A percentile compares a stretch with the other conserved stretches of the same genome.
phyloP scores from a whole-genome alignment of 2,113 vertebrate genomes.

The Ammodytes dubius region DNA sequence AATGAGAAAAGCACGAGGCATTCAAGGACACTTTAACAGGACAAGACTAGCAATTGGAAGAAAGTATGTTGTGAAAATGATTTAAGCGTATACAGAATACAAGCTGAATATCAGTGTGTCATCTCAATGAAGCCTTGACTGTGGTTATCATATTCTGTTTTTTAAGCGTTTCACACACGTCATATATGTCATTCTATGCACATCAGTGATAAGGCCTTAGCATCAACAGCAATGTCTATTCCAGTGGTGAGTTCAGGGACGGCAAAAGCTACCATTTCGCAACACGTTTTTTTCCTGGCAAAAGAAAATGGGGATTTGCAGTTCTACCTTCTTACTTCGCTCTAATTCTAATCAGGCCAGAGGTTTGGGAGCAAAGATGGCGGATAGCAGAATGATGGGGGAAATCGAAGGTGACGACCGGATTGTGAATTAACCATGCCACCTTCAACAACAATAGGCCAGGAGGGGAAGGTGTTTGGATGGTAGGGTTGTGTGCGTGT shows the following conservation, averaged over 20 bases:
- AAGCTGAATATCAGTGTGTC: not conserved
- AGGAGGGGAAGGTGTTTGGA: not conserved
- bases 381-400: not conserved
- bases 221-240: not conserved
- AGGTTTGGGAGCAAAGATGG: constrained; percentile 7
- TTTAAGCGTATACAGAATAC: not conserved
- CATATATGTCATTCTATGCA: not conserved
- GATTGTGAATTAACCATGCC: not conserved
- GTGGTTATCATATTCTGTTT: not conserved
- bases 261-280: not conserved
- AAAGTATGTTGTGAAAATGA: not conserved
- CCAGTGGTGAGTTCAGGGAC: constrained; percentile 5
- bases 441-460: constrained; percentile 38
- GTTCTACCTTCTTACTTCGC: not conserved
- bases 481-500: not conserved
- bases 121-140: not conserved
- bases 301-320: not conserved
- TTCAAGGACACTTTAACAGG: constrained; percentile 1
- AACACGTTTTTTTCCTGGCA: not conserved
- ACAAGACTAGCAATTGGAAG: not conserved
- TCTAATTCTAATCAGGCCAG: not conserved
- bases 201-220: not conserved
- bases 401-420: not conserved
- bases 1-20: not conserved
- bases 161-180: not conserved